Base-by-base conservation (phyloP, 2,797 vertebrate species). In the Protonibea diacanthus region DNA sequence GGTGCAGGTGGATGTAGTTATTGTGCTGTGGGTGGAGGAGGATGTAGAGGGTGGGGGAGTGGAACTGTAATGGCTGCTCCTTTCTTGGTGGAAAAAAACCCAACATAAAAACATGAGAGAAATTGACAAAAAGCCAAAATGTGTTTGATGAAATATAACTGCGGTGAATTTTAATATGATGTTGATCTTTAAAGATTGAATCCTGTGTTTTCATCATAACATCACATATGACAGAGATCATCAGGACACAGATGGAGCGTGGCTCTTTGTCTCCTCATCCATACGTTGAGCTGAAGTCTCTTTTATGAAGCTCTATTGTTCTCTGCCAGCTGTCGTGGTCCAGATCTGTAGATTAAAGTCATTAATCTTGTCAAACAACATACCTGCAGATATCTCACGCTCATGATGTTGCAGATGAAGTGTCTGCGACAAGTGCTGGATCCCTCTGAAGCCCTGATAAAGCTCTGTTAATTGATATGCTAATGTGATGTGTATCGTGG, bases 281-380 rank as follows among this genome's bases (percentile, higher is more conserved):
- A 73, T 57, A 47, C 53, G 4, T 33, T n/a, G 45, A 71, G 69
- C 52, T 9, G 18, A 9, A 44, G 38, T 51, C 62, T 11, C 18
- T 44, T 14, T 12, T 6, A 49, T 59, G 23, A 55, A 47, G 59
- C 82, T 48, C 72, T 33, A 1, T 81, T 71, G 74, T 81, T 62
- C 71, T 52, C 49, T 3, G 38, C 71, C 83, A 68, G 72, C 71
- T 75, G 75, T 70, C 62, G 27, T 11, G n/a, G 18, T 71, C 61
- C 60, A 58, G 45, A 80, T 80, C 63, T 61, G 52, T 14, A 74
- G 74, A 78, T 76, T 72, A 74, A 55, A 78, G 33, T 49, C 71
- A 78, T 81, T 81, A 64, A 81, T 89, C 78, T 78, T 53, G 66
- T 85, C 82, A 75, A 83, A 83, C 80, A 87, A 60, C 70, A 53